Evolutionary conservation across 2,797 vertebrate genomes (phyloP), one percentile per base, ranked within the genome.

Genomic region (Arnoldichthys spilopterus): DNA sequence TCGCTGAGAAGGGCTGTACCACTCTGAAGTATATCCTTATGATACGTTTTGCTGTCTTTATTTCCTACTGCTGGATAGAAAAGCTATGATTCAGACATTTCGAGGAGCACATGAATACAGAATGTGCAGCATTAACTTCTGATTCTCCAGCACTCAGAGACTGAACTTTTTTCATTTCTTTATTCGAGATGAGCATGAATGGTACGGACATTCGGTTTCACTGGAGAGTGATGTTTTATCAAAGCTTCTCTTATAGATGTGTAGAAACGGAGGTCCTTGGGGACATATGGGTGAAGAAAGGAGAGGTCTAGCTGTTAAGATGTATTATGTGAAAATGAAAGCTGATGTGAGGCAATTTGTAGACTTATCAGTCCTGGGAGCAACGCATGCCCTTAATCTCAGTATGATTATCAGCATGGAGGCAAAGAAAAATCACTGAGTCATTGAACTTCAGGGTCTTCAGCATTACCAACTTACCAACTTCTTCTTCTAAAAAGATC

Each of bases 321-420:
- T 71, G 37, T 24, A 71, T 32, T 51, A 2, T n/a, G 26, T 69
- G 18, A 16, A 54, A 71, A 54, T 54, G 28, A 71, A 71, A 71
- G 22, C 20, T 71, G 30, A 53, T 53, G 20, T 71, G 22, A 70
- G 28, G 18, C 28, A 53, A 51, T 70, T n/a, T 51, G 47, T 24
- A 51, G 43, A 30, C 13, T 30, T 49, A 49, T 68, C 43, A 49
- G 66, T 43, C 15, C 15, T 68, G 24, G 26, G 16, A 49, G 20
- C 8, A 11, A 20, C 28, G 53, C 45, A 51, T n/a, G 43, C 18
- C 43, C 43, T 49, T 51, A 49, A 30, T 28, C 26, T 18, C 28
- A 30, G 2, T 26, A 9, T 18, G 43, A 68, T 68, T 68, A 47
- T 5, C 15, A 49, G 22, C 47, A 6, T 32, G 20, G 45, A 43